phyloP scores from a whole-genome alignment of 1,140 invertebrate genomes.

The Lepidotrigona ventralis region DNA sequence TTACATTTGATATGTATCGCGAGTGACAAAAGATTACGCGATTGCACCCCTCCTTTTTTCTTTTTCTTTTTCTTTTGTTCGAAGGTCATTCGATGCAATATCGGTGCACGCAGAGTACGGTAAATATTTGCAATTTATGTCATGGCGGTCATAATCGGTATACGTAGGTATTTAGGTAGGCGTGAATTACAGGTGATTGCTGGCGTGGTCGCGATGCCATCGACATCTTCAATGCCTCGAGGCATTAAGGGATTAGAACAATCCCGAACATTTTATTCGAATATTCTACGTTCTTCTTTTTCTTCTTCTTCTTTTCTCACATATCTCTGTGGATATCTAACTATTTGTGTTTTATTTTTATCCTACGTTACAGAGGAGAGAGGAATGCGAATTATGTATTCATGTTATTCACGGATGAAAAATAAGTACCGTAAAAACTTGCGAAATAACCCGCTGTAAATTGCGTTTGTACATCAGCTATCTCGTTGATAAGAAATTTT shows the following conservation, averaged over 20 bases:
- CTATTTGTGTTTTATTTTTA: background rate
- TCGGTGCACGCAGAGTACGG: conserved; percentile 20
- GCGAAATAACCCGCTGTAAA: conserved; percentile 18
- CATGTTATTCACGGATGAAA: background rate
- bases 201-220: conserved; percentile 8
- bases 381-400: background rate
- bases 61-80: background rate
- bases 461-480: conserved; percentile 14
- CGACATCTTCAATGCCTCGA: conserved; percentile 10
- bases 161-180: conserved; percentile 60
- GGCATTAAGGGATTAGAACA: conserved; percentile 24
- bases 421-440: conserved; percentile 23
- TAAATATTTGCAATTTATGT: conserved; percentile 57
- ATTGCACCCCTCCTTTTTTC: background rate
- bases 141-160: conserved; percentile 47
- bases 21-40: background rate
- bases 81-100: conserved; percentile 39
- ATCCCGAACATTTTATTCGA: background rate
- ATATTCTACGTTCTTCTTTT: background rate
- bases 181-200: conserved; percentile 62
- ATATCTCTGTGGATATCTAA: background rate
- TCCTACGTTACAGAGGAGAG: background rate
- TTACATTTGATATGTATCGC: background rate
- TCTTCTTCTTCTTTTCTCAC: too few relatives aligned
- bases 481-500: conserved; percentile 28